Evolutionary conservation across 2,888 invertebrate species (phyloP), one percentile per base, ranked within the genome.

Genomic region (Plebejus anna): DNA sequence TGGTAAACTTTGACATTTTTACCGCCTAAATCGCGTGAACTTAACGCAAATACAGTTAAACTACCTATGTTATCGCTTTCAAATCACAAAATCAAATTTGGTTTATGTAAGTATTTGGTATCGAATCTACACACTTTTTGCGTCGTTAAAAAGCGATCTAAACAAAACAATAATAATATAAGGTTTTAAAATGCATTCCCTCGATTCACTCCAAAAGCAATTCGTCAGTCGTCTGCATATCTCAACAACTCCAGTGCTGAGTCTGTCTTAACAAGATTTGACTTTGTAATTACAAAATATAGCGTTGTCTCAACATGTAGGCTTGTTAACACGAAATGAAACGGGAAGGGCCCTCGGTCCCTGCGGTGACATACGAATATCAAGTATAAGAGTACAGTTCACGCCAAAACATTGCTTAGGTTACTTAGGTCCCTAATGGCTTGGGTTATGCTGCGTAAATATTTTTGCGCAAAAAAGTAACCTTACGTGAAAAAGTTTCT

Each of bases 381-480:
- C 72, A 51, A 72, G 77, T 73, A 42, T 75, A 77, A 77, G 75
- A 72, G 70, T 66, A 66, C 66, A 66, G 66, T 66, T 32, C 3
- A 11, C 66, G 32, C 4, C 66, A 59, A 22, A 22, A n/a, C 59
- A 59, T 16, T 59, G 4, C 55, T 59, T 22, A 22, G 22, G 22
- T 22, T 22, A 22, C 22, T 22, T 7, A 22, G n/a, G 22, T 59
- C 59, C 59, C 6, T 59, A 59, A 22, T 22, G 59, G 0, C 59
- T 22, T 59, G 76, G 79, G 78, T 16, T 59, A 47, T 47, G 47
- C 9, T 47, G 9, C 2, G 47, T 47, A 47, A 9, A 47, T 9
- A 47, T 2, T 47, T 47, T 47, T 47, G 47, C 2, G 9, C 7
- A 47, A 9, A 47, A 3, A 47, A 6, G 7, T 11, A 38, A 9